Conservation (phyloP, 1,140 invertebrate genomes). For the Panonychus citri region DNA sequence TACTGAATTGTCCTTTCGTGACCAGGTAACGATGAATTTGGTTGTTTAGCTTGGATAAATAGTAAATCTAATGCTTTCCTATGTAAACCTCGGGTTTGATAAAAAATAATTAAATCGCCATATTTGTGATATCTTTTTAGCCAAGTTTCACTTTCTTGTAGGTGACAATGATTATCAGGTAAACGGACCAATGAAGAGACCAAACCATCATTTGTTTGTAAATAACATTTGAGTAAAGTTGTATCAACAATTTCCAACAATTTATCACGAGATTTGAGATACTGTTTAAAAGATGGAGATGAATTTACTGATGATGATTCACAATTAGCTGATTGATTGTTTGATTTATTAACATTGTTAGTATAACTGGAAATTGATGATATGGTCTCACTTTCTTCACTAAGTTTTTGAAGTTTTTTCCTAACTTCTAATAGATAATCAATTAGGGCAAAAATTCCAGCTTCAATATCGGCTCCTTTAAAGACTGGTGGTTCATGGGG, state of each 20-base stretch:
- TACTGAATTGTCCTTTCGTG: constrained; percentile 65
- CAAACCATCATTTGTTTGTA: constrained; percentile 80
- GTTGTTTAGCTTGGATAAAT: constrained; percentile 28
- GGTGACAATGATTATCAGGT: constrained; percentile 67
- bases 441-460: constrained; percentile 62
- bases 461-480: constrained; percentile 61
- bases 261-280: constrained; percentile 20
- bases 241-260: constrained; percentile 85
- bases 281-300: background rate
- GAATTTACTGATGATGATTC: background rate
- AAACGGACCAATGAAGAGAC: constrained; percentile 67
- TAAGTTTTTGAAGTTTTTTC: constrained; percentile 3
- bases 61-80: constrained; percentile 70
- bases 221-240: constrained; percentile 81
- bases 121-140: constrained; percentile 64
- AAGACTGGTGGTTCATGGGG: constrained; percentile 35
- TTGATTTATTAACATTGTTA: background rate
- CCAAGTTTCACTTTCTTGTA: constrained; percentile 76
- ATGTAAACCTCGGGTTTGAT: constrained; percentile 77
- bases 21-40: constrained; percentile 34
- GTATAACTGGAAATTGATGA: background rate
- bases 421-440: constrained; percentile 58
- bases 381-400: background rate
- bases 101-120: constrained; percentile 80
- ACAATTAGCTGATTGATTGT: background rate